A percentile compares a stretch with the other conserved stretches of the same genome.
Evolutionary conservation across 2,113 vertebrate species (phyloP).

Genomic region (Macaca mulatta): DNA sequence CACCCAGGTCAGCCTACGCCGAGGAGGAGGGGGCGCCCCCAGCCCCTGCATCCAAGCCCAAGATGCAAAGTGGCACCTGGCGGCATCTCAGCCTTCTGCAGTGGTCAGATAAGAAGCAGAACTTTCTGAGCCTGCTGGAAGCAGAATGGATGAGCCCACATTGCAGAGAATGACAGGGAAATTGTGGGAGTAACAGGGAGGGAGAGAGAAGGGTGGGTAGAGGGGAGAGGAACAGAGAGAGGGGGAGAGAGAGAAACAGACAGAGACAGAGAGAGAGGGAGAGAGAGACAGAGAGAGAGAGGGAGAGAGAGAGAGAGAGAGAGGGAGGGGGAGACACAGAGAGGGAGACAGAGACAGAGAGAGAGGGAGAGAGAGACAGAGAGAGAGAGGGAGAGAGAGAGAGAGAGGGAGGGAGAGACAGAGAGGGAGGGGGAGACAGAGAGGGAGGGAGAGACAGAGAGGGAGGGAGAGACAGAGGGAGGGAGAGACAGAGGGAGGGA

Average conservation of each 20-base stretch:
- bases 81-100: not conserved
- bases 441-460: no score
- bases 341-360: no score
- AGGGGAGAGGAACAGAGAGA: fast-evolving
- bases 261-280: not conserved
- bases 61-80: not conserved
- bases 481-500: no score
- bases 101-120: not conserved
- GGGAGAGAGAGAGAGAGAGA: fast-evolving
- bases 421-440: fast-evolving
- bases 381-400: fast-evolving
- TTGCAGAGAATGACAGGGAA: fast-evolving
- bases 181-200: fast-evolving
- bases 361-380: not conserved
- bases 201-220: fast-evolving
- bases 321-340: fast-evolving
- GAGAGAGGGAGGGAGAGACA: no score
- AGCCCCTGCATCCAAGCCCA: not conserved
- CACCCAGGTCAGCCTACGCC: not conserved
- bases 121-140: not conserved
- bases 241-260: no score
- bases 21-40: not conserved
- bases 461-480: no score
- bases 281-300: fast-evolving
- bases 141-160: fast-evolving